Conservation (phyloP, 1,140 invertebrate species). For the Mercenaria mercenaria region DNA sequence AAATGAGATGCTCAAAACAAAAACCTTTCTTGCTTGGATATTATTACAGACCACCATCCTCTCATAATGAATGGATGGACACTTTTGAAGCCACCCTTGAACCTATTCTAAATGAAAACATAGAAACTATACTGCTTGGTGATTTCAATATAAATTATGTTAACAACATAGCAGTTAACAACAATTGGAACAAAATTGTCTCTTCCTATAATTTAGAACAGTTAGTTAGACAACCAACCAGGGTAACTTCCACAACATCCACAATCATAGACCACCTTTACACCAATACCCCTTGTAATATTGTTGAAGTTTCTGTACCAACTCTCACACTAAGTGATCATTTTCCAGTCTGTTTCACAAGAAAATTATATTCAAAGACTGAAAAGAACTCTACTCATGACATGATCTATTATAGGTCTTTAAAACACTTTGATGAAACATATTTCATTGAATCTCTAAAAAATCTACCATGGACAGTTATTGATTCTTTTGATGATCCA, state of each 20-base stretch:
- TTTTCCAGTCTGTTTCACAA: neutral
- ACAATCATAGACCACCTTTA: conserved; percentile 7
- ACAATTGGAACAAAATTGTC: neutral
- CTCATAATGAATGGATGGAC: neutral
- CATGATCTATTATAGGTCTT: neutral
- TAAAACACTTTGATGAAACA: conserved; percentile 25
- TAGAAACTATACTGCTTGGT: neutral
- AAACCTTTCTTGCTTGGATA: neutral
- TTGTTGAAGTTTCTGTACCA: neutral
- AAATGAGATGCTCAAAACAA: too few relatives aligned
- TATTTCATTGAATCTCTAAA: neutral
- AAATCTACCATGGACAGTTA: neutral
- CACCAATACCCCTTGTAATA: neutral
- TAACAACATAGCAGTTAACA: too few relatives aligned
- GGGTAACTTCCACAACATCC: neutral
- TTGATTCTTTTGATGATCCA: neutral
- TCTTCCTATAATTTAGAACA: neutral
- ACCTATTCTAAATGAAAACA: neutral
- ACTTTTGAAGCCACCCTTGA: neutral
- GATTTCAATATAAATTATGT: neutral
- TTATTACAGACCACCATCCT: conserved; percentile 1
- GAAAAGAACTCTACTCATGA: neutral
- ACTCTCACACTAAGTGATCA: neutral
- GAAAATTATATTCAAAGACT: neutral
- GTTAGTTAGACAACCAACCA: neutral